Conservation (phyloP, 2,888 invertebrate genomes). For the Cyaniris semiargus region DNA sequence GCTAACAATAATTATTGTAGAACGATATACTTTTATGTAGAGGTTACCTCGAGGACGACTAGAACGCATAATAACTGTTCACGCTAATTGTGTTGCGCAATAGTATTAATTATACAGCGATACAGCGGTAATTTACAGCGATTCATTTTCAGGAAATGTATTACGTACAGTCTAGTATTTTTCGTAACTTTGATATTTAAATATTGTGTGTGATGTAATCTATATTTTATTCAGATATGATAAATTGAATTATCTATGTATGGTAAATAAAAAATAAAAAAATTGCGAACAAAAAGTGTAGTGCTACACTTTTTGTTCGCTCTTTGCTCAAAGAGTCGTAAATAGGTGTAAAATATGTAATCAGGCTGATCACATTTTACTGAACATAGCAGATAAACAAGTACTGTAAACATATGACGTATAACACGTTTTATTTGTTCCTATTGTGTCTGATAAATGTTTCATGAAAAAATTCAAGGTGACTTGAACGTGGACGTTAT, state of each 20-base stretch:
- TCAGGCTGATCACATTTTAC: slow-evolving; percentile 14
- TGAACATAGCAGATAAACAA: slow-evolving; percentile 12
- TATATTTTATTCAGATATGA: not conserved
- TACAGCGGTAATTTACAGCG: not conserved
- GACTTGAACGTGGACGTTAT: slow-evolving; percentile 1
- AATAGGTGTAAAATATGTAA: not conserved
- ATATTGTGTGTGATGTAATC: not conserved
- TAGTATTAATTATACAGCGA: too few species aligned
- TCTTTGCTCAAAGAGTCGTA: slow-evolving; percentile 6
- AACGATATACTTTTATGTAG: slow-evolving; percentile 60
- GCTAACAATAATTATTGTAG: slow-evolving; percentile 55
- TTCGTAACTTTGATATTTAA: not conserved
- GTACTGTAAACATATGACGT: slow-evolving; percentile 15
- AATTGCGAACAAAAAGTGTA: not conserved
- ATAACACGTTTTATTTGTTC: slow-evolving; percentile 22
- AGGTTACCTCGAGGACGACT: slow-evolving; percentile 52
- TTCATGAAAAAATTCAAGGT: slow-evolving; percentile 24
- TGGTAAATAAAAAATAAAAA: not conserved
- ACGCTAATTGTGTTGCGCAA: not conserved
- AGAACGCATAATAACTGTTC: not conserved
- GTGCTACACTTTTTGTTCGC: too few species aligned
- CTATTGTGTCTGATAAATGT: slow-evolving; percentile 25
- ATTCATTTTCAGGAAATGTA: slow-evolving; percentile 4
- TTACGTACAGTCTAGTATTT: not conserved
- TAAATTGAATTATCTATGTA: not conserved